Percentiles rank a stretch among this genome's conserved stretches.
Evolutionary conservation across 1,140 invertebrate genomes (phyloP).

Genomic region (Pogonus chalceus): DNA sequence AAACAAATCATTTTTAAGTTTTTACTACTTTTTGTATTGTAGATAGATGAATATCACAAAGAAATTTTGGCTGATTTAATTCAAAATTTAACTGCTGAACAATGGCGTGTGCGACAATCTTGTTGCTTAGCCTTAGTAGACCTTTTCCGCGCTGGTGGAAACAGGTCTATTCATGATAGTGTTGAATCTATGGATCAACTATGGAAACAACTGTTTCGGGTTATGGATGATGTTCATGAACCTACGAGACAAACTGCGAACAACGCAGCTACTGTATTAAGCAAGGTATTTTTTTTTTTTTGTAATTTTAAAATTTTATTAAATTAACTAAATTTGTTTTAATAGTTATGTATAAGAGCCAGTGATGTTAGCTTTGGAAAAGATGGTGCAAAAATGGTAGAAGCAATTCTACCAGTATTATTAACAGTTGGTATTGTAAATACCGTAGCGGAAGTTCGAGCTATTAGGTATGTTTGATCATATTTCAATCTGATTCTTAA

Average conservation of each 20-base stretch:
- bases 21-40: constrained; percentile 22
- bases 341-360: constrained; percentile 62
- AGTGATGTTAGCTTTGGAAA: constrained; percentile 69
- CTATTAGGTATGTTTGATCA: constrained; percentile 46
- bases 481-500: constrained; percentile 4
- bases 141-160: constrained; percentile 48
- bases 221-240: constrained; percentile 91
- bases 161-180: constrained; percentile 35
- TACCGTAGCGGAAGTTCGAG: constrained; percentile 66
- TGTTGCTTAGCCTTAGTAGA: constrained; percentile 80
- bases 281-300: constrained; percentile 50
- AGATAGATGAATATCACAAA: constrained; percentile 80
- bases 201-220: constrained; percentile 75
- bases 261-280: constrained; percentile 63
- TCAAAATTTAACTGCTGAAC: constrained; percentile 66
- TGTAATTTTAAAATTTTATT: constrained; percentile 10
- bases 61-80: constrained; percentile 76
- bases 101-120: constrained; percentile 85
- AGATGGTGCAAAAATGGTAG: constrained; percentile 63
- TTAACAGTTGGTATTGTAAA: constrained; percentile 70
- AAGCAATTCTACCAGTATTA: constrained; percentile 67
- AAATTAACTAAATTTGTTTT: constrained; percentile 14
- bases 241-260: constrained; percentile 71
- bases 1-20: not conserved
- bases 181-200: constrained; percentile 53